Conservation (phyloP, 2,797 vertebrate genomes). For the Podarcis siculus region DNA sequence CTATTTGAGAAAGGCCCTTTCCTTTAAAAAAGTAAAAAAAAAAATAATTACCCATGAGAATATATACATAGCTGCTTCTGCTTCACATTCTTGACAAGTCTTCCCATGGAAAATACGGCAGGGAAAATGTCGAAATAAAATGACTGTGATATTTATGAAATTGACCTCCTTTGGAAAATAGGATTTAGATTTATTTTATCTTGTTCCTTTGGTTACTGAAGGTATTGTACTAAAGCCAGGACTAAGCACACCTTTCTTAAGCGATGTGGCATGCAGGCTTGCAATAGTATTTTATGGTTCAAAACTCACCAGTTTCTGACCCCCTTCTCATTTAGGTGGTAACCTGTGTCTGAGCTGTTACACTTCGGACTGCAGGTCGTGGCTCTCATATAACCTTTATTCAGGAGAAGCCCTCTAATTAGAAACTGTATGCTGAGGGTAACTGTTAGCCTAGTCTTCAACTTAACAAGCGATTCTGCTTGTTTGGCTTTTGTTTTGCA, state of each 20-base stretch:
- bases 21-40: neutral
- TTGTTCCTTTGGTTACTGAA: neutral
- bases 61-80: neutral
- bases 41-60: neutral
- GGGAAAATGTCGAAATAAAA: neutral
- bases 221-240: neutral
- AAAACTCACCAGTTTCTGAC: neutral
- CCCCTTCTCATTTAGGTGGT: neutral
- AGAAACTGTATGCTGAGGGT: neutral
- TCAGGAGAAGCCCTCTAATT: too few relatives aligned
- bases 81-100: neutral
- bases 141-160: conserved; percentile 10
- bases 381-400: too few relatives aligned
- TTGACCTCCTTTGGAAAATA: neutral
- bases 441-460: neutral
- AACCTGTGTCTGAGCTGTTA: too few relatives aligned
- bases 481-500: neutral
- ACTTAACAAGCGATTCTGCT: neutral
- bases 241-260: neutral
- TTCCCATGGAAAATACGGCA: neutral
- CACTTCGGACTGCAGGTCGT: too few relatives aligned
- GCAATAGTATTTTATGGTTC: neutral
- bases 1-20: neutral
- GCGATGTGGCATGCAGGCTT: neutral
- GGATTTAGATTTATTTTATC: neutral